phyloP scores from a whole-genome alignment of 1,140 invertebrate genomes.

The Acyrthosiphon pisum region DNA sequence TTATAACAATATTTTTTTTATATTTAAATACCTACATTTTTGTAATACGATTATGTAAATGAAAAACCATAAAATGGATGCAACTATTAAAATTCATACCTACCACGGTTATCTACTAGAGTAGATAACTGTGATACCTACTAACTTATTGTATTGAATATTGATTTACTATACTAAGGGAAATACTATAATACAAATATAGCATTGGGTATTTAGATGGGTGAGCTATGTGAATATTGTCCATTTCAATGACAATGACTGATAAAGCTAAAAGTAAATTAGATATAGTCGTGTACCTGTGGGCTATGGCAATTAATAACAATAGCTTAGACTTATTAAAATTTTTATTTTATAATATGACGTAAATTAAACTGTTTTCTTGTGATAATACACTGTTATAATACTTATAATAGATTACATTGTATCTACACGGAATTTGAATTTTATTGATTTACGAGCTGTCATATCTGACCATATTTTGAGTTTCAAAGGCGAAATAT shows the following conservation, averaged over 20 bases:
- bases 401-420: too few species aligned
- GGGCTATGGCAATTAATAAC: not conserved
- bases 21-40: not conserved
- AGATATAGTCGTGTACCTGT: not conserved
- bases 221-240: not conserved
- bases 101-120: too few species aligned
- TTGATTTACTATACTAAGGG: not conserved
- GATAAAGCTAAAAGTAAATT: not conserved
- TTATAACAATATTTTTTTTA: not conserved
- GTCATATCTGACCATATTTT: conserved; percentile 19
- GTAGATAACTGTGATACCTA: not conserved
- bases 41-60: not conserved
- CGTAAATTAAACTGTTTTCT: not conserved
- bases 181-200: not conserved
- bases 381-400: not conserved
- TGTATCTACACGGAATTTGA: not conserved
- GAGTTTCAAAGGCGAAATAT: not conserved
- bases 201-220: not conserved
- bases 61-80: not conserved
- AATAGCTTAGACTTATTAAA: not conserved
- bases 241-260: not conserved
- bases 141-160: not conserved
- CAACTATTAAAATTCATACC: not conserved
- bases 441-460: conserved; percentile 16
- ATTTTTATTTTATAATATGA: not conserved